Evolutionary conservation across 1,140 invertebrate species (phyloP), one percentile per base, ranked within the genome.

Genomic region (Drosophila nigromelanica): DNA sequence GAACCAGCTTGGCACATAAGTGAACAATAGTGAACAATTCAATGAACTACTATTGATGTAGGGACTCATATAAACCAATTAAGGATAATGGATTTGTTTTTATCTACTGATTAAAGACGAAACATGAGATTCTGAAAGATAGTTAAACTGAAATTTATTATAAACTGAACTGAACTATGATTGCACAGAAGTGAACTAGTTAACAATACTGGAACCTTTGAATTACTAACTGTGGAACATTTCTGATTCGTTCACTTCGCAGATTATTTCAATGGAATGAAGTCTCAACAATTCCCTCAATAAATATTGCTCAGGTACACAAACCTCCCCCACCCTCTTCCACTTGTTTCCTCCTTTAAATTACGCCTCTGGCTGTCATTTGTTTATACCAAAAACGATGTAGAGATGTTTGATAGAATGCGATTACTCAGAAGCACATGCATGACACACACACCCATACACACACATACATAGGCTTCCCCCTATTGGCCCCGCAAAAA

Each of bases 321-420:
- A 27, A 27, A 2, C 5, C 24, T 27, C 5, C 24, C 24, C 24
- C 24, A 4, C 24, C 24, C 24, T 4, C 24, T 27, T 5, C 11
- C 27, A 14, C 27, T 7, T 18, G 1, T 4, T 24, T 11, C 0
- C n/a, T n/a, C n/a, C n/a, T n/a, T n/a, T n/a, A n/a, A 12, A 15
- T 18, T 15, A 48, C 39, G 56, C 47, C 56, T 15, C 56, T 70
- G 59, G 5, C 1, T n/a, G 24, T 4, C 24, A 39, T 62, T 63
- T 40, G 59, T 52, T 52, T 67, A 56, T 30, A 55, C 18, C 33
- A 21, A 15, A 37, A 15, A 62, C 15, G 24, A 56, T 39, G 12
- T 24, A 47, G 18, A 35, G 42, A 63, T 55, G 60, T 63, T 63
- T 56, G 42, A 40, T 42, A 56, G 67, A 62, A 35, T 62, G 58